Conservation (phyloP, 2,888 invertebrate species). For the Saturnia pavonia region DNA sequence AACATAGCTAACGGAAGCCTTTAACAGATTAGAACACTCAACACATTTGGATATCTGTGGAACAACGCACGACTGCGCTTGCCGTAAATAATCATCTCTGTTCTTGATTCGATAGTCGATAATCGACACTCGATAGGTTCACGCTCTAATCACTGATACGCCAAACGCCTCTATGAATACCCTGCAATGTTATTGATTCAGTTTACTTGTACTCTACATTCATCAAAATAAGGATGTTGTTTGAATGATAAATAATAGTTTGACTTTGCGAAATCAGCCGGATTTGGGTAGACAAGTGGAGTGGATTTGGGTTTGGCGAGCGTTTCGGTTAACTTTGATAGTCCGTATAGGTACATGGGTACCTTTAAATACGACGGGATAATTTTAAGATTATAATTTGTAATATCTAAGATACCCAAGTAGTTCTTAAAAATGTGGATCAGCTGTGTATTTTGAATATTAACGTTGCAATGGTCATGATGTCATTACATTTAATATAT, state of each 20-base stretch:
- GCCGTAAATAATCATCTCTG: conserved; percentile 55
- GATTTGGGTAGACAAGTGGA: conserved; percentile 53
- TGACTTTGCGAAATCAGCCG: conserved; percentile 48
- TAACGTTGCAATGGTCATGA: too few relatives aligned
- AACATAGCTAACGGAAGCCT: neutral
- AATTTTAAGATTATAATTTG: neutral
- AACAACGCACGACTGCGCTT: conserved; percentile 44
- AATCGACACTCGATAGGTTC: conserved; percentile 49
- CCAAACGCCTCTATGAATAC: conserved; percentile 45
- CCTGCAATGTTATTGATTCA: conserved; percentile 35
- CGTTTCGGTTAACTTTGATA: conserved; percentile 49
- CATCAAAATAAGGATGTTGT: conserved; percentile 27
- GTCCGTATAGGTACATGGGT: conserved; percentile 29
- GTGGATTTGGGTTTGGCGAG: conserved; percentile 54
- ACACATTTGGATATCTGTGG: conserved; percentile 12
- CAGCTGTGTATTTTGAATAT: too few relatives aligned
- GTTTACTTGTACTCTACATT: conserved; percentile 25
- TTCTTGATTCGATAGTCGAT: conserved; percentile 58
- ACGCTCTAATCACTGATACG: conserved; percentile 57
- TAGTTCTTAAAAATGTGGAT: neutral
- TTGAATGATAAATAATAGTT: conserved; percentile 25
- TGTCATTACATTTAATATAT: too few relatives aligned
- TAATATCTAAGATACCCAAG: neutral
- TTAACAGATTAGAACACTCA: conserved; percentile 5
- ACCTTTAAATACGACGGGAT: conserved; percentile 10